Evolutionary conservation across 2,888 invertebrate genomes (phyloP), one percentile per base, ranked within the genome.

Genomic region (Ecliptopera silaceata): DNA sequence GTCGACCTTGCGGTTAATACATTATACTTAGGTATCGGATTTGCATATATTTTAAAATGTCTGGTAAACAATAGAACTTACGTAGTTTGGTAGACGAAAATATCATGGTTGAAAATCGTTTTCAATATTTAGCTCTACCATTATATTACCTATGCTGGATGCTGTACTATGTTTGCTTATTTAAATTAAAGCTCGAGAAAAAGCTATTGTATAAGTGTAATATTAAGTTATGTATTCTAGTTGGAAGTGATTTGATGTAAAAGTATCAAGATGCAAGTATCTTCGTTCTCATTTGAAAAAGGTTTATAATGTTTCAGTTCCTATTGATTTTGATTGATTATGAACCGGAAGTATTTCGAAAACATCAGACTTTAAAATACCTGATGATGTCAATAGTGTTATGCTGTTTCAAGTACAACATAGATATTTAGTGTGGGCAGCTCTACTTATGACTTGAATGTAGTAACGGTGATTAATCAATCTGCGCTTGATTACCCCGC

Each of bases 381-480:
- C n/a, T n/a, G n/a, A 31, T 22, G 15, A 51, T 17, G 26, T 43
- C 13, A 29, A 13, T n/a, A 26, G 8, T 13, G 26, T 47, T n/a
- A n/a, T 26, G 22, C 11, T 11, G 17, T 4, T 18, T 39, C 18
- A 32, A 41, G 41, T 49, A 29, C 10, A 39, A 31, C 31, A 39
- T 18, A 29, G 39, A 17, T 49, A n/a, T 42, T 34, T 46, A 39
- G 41, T 38, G 51, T 56, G 56, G 56, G 51, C 22, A 6, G 42
- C 34, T 36, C 44, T 44, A 29, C 38, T 38, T 52, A 8, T 34
- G 34, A 34, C 34, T 13, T 34, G 20, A 20, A 26, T 26, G 54
- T 61, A 56, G 45, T 57, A 55, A 62, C 65, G 63, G 65, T 66
- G 61, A 66, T 68, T 66, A 66, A 69, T 71, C 63, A 70, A 69